Evolutionary conservation across 2,888 invertebrate genomes (phyloP), one percentile per base, ranked within the genome.

Genomic region (Oscheius myriophilus): DNA sequence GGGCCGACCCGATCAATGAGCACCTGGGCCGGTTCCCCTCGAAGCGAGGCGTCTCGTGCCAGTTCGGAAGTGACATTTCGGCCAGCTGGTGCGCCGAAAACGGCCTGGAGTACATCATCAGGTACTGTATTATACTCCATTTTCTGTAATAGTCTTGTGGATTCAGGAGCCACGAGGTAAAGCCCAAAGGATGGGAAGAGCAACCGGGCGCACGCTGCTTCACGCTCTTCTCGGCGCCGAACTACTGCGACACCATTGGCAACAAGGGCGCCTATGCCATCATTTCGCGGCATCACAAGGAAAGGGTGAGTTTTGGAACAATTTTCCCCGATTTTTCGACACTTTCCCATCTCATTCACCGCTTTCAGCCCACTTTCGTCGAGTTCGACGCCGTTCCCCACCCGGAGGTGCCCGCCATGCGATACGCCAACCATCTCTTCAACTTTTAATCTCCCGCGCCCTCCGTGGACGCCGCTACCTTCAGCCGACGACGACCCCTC

Each of bases 221-320:
- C 87, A 98, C 98, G 12, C 96, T 98, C 57, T 99, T 98, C 90
- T 96, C 96, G 0, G 98, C 98, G 81, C 98, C 98, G 77, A 99
- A 99, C 88, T 98, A 98, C 91, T 98, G 97, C 54, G 81, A 84
- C 70, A 75, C 95, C 69, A 96, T 98, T 94, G 96, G 95, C 84
- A 99, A 99, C 90, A 92, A 93, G 89, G 98, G 97, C 87, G 96
- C 98, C 84, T 97, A 94, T 89, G 96, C 99, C 87, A 95, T 92
- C 80, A 91, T 98, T 87, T 93, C 91, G 75, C 98, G 97, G 0
- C 80, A 83, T 62, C 76, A 82, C 49, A 33, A 33, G 33, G 4
- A 6, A 3, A 33, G 33, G 33, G 33, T 33, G 3, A 6, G 33
- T 33, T 33, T 33, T 33, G 4, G 9, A 33, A 9, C 33, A 33